Conservation (phyloP, 2,888 invertebrate species). For the Bombylius major region DNA sequence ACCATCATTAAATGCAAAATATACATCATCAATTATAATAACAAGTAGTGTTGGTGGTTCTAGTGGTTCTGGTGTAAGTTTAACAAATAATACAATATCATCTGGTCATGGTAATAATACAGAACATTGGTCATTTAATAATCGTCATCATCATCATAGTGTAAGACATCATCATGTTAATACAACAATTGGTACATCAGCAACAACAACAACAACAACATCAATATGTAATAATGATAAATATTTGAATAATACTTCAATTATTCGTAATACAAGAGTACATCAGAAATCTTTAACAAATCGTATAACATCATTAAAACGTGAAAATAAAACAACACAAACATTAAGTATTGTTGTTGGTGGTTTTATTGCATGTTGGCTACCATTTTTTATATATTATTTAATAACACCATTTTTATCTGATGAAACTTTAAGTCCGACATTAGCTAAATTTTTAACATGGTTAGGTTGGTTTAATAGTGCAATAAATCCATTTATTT, state of each 20-base stretch:
- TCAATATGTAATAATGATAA: conserved; percentile 8
- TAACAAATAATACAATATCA: too few species aligned
- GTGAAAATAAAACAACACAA: conserved; percentile 80
- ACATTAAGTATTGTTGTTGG: conserved; percentile 78
- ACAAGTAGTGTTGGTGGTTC: background rate
- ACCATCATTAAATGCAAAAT: conserved; percentile 3
- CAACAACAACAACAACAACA: conserved; percentile 1
- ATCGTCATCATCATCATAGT: background rate
- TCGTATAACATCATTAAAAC: conserved; percentile 53
- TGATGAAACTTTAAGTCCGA: conserved; percentile 44
- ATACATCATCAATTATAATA: background rate
- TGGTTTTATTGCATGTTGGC: conserved; percentile 78
- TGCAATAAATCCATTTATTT: conserved; percentile 82
- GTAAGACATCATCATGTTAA: background rate
- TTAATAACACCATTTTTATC: conserved; percentile 67
- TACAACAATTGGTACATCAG: background rate
- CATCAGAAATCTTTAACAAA: conserved; percentile 33
- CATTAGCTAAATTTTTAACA: conserved; percentile 61
- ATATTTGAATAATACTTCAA: background rate
- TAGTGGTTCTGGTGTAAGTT: too few species aligned
- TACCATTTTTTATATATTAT: conserved; percentile 77
- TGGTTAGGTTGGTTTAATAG: conserved; percentile 88
- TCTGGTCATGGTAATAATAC: background rate
- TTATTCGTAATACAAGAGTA: conserved; percentile 18
- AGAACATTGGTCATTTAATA: conserved; percentile 4